Base-by-base conservation (phyloP, 2,797 vertebrate genomes). In the Apogon talboti region DNA sequence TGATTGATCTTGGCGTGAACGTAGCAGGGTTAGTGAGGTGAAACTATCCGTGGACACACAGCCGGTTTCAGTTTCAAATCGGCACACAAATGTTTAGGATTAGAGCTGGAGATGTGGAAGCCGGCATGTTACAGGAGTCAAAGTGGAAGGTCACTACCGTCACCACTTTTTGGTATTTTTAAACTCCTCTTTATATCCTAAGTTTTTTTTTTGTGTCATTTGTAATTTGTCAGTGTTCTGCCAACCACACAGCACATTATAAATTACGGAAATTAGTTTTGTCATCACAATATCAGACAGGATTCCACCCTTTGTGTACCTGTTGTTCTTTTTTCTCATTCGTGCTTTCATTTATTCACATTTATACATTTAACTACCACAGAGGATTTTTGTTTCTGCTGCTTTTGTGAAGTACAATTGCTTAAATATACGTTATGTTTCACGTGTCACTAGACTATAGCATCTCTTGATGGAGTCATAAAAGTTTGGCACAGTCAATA, bases 1-100 rank as follows among this genome's bases (percentile, higher is more conserved):
- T 84, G 73, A 85, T 86, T 59, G 82, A 85, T 88, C 61, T 71
- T 19, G 28, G 47, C 62, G 66, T 55, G 51, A 70, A 76, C 15
- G 42, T 43, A 63, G 47, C 43, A 50, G 41, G 81, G 81, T 79
- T 59, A 73, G 19, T n/a, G 77, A 79, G 84, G 81, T 88, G 80
- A 85, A 84, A 44, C 59, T 73, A 49, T 74, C 58, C 14, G 15
- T 38, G 49, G 74, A 86, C 58, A 71, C 69, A 68, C 73, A 87
- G 63, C 52, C 28, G 63, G 76, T 81, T 87, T 81, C 16, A 49
- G 71, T 85, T 82, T 78, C 56, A 65, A 28, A 47, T 41, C 60
- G 66, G 57, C 52, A 47, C 71, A 72, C 73, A 87, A 79, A 52
- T 79, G 71, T 71, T 80, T 60, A 8, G 52, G 30, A 78, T 80